These are phyloP conservation scores for Cossypha polioptera DNA, from an alignment of 2,797 vertebrate species.

Conservation along the genomic window DNA sequence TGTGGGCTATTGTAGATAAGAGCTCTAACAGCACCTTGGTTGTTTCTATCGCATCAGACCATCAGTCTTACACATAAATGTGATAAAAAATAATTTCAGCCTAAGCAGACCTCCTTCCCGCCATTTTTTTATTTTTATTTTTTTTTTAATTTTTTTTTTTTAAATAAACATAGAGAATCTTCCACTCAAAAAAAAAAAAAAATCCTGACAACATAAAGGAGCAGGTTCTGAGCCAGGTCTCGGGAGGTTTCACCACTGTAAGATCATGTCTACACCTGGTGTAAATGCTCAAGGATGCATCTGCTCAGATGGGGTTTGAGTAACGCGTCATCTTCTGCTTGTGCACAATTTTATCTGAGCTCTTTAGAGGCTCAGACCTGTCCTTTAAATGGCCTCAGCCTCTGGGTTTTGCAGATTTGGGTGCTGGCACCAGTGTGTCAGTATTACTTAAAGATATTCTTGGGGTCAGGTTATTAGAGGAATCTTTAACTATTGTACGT, in stretches of 20 bases:
- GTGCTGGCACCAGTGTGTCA: not conserved
- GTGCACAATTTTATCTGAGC: not conserved
- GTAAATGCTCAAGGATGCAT: not conserved
- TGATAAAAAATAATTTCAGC: not conserved
- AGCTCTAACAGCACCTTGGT: not conserved
- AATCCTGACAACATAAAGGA: not conserved
- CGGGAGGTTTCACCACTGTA: rapidly evolving
- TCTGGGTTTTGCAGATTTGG: not conserved
- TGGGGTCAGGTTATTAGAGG: not conserved
- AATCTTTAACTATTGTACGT: not conserved
- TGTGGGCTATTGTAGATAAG: not conserved
- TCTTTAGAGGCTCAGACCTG: not conserved
- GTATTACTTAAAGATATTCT: not conserved
- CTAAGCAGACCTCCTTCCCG: not conserved
- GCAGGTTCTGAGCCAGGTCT: not conserved
- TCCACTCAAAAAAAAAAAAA: not conserved
- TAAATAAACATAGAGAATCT: not conserved
- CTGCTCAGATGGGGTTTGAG: not conserved
- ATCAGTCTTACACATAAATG: not conserved
- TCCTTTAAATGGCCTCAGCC: not conserved
- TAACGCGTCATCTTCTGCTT: not conserved
- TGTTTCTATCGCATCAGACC: not conserved
- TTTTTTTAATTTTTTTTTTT: not conserved
- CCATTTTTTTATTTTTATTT: too few species aligned
- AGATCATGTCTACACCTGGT: not conserved